Base-by-base conservation (phyloP, 1,140 invertebrate genomes). In the Drosophila serrata region DNA sequence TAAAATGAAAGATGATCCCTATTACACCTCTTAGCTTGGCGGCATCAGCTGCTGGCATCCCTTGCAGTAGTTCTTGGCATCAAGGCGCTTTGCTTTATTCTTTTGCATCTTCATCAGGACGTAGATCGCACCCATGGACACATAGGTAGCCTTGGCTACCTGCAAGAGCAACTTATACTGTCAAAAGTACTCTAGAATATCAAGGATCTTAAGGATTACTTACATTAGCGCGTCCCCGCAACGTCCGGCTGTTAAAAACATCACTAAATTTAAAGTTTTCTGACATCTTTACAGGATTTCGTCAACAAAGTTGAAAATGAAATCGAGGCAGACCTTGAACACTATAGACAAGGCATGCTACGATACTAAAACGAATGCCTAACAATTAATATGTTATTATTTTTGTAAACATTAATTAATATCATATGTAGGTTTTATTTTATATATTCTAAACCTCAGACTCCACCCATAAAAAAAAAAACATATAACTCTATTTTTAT, bases 61-160 rank as follows among this genome's bases (percentile, higher is more conserved):
- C 57, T 88, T 88, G 64, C 84, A 87, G 31, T 87, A 88, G 11
- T 69, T 55, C 40, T 40, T 53, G 6, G 43, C 8, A 31, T 87
- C 80, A 6, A 67, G 68, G 11, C 84, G 72, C 60, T 88, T 70
- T 1, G 39, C n/a, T n/a, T 56, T 84, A 48, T 73, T 63, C 6
- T 60, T 61, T 11, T 60, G 72, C 57, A 80, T 80, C 72, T 74
- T 88, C 1, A 88, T 55, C 45, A 80, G n/a, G 6, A 80, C 48
- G 48, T 88, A 87, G 31, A 82, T 35, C 11, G 88, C 15, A 1
- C 82, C 84, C 72, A 88, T 56, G 1, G 76, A 73, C 6, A 73
- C 72, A 69, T 76, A 77, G 8, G 82, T 87, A 76, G 84, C 84
- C 76, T 87, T 87, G 51, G 82, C 76, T 95, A 99, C 97, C 94